These are phyloP conservation scores for Raja brachyura DNA, from an alignment of 2,113 vertebrate genomes.

Conservation along the genomic window DNA sequence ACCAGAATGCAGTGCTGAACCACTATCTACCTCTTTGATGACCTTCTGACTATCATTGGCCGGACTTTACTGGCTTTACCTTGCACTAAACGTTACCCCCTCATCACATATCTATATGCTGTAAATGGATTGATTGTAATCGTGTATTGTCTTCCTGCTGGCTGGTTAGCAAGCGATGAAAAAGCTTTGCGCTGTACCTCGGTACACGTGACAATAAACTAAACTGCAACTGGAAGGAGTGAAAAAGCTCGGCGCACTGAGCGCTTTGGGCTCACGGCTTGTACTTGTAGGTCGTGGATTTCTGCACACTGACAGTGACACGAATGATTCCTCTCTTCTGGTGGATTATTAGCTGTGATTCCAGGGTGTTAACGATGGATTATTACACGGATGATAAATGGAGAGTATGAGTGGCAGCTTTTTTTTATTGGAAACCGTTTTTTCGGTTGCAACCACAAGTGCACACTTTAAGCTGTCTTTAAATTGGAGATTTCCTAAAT, in stretches of 20 bases:
- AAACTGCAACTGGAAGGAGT: background rate
- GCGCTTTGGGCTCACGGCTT: background rate
- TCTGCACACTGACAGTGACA: background rate
- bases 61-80: no score
- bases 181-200: no score
- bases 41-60: no score
- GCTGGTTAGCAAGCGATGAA: no score
- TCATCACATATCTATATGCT: no score
- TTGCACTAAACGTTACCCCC: no score
- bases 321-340: slow-evolving; percentile 4
- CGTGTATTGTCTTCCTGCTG: no score
- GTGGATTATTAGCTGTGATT: slow-evolving; percentile 14
- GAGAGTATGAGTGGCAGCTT: slow-evolving; percentile 26
- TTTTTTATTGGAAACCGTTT: slow-evolving; percentile 10
- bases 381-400: slow-evolving; percentile 4
- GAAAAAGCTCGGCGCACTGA: background rate
- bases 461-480: slow-evolving; percentile 19
- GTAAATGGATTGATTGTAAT: no score
- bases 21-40: no score
- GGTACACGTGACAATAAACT: no score
- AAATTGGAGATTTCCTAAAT: slow-evolving; percentile 23
- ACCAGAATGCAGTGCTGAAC: no score
- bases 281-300: slow-evolving; percentile 20
- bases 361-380: slow-evolving; percentile 18
- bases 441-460: slow-evolving; percentile 12